phyloP scores from a whole-genome alignment of 2,888 invertebrate species.

The Noctuana brunneofusca region DNA sequence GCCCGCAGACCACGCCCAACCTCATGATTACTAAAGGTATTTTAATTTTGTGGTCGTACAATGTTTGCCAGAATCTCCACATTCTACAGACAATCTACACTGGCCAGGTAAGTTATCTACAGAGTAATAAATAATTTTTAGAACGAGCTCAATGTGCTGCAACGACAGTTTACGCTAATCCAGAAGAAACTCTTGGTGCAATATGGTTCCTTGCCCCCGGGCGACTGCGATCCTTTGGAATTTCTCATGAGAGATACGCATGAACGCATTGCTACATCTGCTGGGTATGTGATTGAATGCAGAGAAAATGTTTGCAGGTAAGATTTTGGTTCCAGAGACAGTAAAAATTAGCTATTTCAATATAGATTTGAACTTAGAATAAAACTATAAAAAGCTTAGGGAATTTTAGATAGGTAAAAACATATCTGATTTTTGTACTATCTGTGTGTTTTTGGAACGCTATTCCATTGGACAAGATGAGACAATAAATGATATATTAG shows the following conservation, averaged over 20 bases:
- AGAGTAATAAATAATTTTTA: constrained; percentile 43
- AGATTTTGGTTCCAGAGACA: not conserved
- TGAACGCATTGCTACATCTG: constrained; percentile 78
- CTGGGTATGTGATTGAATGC: constrained; percentile 73
- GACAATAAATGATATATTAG: too few species aligned
- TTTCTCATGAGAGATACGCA: constrained; percentile 88
- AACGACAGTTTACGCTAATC: constrained; percentile 89
- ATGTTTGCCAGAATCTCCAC: too few species aligned
- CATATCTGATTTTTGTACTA: too few species aligned
- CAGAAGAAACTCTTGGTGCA: constrained; percentile 90
- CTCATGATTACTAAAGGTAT: too few species aligned
- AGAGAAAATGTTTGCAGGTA: constrained; percentile 65
- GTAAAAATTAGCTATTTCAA: constrained; percentile 1
- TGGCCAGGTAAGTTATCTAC: too few species aligned
- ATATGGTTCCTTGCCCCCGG: constrained; percentile 90
- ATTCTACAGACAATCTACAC: too few species aligned
- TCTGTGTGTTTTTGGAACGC: too few species aligned
- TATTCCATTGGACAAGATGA: too few species aligned
- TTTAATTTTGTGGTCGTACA: too few species aligned
- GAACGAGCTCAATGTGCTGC: constrained; percentile 79
- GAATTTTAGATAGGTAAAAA: not conserved
- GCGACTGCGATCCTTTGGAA: constrained; percentile 88
- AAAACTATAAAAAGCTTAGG: not conserved
- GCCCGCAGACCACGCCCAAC: too few species aligned
- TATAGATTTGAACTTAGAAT: not conserved